Percentiles rank a stretch among this genome's conserved stretches.
phyloP scores from a whole-genome alignment of 1,140 invertebrate species.

The Paralvinella palmiformis region DNA sequence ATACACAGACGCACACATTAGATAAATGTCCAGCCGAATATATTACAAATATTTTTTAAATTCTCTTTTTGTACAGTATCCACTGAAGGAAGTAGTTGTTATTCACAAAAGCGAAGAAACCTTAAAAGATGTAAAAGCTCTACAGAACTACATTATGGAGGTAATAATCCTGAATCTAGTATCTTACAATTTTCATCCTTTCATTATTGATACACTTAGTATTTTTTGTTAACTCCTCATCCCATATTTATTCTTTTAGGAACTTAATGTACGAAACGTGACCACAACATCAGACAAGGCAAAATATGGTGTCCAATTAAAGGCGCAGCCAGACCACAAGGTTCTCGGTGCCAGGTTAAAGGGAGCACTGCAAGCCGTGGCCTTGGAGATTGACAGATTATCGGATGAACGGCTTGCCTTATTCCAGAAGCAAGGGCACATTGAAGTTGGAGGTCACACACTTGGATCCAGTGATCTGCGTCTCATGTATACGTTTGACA shows the following conservation, averaged over 20 bases:
- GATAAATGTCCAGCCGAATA: no score
- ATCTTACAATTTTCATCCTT: no score
- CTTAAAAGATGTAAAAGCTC: constrained; percentile 71
- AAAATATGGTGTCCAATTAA: constrained; percentile 86
- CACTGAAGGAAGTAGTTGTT: constrained; percentile 89
- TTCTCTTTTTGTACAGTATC: constrained; percentile 63
- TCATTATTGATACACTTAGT: not conserved
- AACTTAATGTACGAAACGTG: constrained; percentile 88
- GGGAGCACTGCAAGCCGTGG: constrained; percentile 82
- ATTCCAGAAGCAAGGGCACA: constrained; percentile 66
- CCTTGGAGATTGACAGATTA: constrained; percentile 72
- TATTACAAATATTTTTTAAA: no score
- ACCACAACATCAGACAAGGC: constrained; percentile 85
- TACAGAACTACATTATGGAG: constrained; percentile 83
- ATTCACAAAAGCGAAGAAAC: constrained; percentile 78
- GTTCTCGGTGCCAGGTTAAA: constrained; percentile 62
- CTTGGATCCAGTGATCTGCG: constrained; percentile 76
- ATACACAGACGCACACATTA: no score
- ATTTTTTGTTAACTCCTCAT: not conserved
- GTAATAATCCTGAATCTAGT: constrained; percentile 32
- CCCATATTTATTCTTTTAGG: constrained; percentile 46
- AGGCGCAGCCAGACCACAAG: constrained; percentile 90
- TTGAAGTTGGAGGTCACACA: constrained; percentile 68
- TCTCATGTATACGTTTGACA: constrained; percentile 72
- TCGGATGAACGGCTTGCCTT: constrained; percentile 73